phyloP scores from a whole-genome alignment of 1,140 invertebrate genomes.

The Pseudomyrmex dendroicus region DNA sequence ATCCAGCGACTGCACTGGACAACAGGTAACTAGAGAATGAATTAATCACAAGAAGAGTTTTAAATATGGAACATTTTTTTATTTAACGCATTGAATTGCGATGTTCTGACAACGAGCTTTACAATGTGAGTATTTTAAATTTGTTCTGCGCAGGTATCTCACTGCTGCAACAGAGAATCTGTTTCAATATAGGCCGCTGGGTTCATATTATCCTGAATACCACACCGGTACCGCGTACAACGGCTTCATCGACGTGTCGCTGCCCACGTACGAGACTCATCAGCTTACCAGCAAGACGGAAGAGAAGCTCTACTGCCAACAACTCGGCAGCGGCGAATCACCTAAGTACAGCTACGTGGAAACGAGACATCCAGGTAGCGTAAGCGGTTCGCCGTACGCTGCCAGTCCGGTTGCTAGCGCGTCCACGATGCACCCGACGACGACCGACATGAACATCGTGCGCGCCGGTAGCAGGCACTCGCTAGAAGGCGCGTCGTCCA shows the following conservation, averaged over 20 bases:
- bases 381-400: slow-evolving; percentile 83
- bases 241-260: slow-evolving; percentile 86
- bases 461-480: slow-evolving; percentile 86
- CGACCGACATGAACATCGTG: slow-evolving; percentile 77
- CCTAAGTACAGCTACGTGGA: slow-evolving; percentile 83
- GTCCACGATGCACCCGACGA: slow-evolving; percentile 76
- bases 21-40: slow-evolving; percentile 84
- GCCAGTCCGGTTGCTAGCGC: slow-evolving; percentile 81
- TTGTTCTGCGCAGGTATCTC: slow-evolving; percentile 84
- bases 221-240: slow-evolving; percentile 87
- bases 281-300: slow-evolving; percentile 85
- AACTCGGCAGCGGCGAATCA: slow-evolving; percentile 83
- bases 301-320: slow-evolving; percentile 89
- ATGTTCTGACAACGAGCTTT: not conserved
- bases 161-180: slow-evolving; percentile 91
- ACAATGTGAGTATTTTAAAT: not conserved
- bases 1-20: slow-evolving; percentile 90
- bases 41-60: slow-evolving; percentile 7
- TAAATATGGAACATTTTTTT: not conserved
- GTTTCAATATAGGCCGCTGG: slow-evolving; percentile 93
- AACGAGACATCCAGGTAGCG: slow-evolving; percentile 84
- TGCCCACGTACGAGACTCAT: slow-evolving; percentile 85
- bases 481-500: slow-evolving; percentile 84
- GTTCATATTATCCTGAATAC: slow-evolving; percentile 92
- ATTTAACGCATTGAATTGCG: too few species aligned